phyloP scores from a whole-genome alignment of 2,797 vertebrate species.

The Brachyrhaphis roseni region DNA sequence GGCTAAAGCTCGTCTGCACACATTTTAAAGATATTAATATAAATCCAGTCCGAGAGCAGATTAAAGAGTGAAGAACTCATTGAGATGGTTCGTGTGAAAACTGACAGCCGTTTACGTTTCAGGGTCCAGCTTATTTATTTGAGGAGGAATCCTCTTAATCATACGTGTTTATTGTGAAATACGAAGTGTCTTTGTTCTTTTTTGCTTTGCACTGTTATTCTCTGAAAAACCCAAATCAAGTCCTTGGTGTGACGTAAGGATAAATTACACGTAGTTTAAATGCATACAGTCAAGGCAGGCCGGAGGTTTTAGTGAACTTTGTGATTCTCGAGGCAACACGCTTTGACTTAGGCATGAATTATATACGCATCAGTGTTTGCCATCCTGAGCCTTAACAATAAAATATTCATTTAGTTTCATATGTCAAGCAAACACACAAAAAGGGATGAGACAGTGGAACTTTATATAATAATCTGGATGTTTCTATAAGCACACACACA shows the following conservation, averaged over 20 bases:
- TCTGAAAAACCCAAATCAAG: background rate
- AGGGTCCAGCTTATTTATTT: background rate
- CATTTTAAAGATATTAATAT: background rate
- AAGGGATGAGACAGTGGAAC: background rate
- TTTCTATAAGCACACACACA: background rate
- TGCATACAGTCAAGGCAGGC: background rate
- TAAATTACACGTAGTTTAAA: background rate
- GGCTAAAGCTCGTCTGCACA: background rate
- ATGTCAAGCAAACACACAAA: background rate
- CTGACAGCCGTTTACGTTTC: background rate
- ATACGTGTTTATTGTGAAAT: background rate
- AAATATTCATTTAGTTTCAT: background rate
- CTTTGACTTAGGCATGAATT: background rate
- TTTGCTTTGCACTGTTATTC: background rate
- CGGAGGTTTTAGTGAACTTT: background rate
- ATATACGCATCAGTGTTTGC: background rate
- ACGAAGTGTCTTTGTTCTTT: background rate
- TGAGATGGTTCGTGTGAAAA: background rate
- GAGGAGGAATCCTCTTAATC: background rate
- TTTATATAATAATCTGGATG: background rate
- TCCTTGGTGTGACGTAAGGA: background rate
- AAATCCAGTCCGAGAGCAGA: background rate
- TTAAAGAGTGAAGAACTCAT: too few species aligned
- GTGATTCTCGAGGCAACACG: background rate
- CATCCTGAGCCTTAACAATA: background rate